These are phyloP conservation scores for Sphaeridia pumilis DNA, from an alignment of 2,888 invertebrate genomes.

Conservation along the genomic window DNA sequence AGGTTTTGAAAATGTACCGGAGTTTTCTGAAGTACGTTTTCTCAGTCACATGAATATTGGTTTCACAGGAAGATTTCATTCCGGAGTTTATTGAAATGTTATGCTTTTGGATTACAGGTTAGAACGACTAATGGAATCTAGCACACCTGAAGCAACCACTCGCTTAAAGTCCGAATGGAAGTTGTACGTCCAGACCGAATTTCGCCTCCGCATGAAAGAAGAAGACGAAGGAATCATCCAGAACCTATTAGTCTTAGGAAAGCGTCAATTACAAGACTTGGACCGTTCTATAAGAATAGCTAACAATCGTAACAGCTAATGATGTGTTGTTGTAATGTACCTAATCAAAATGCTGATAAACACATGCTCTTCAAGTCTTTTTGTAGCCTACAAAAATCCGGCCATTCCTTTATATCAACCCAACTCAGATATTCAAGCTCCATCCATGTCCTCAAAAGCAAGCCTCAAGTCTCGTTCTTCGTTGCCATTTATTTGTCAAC, in stretches of 20 bases:
- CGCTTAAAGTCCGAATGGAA: slow-evolving; percentile 18
- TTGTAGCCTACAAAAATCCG: too few species aligned
- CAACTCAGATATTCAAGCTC: too few species aligned
- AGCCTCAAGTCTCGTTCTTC: too few species aligned
- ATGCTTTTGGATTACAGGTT: slow-evolving; percentile 11
- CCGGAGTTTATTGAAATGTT: too few species aligned
- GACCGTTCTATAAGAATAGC: slow-evolving; percentile 21
- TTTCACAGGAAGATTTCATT: too few species aligned
- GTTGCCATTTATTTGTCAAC: too few species aligned
- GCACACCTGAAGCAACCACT: slow-evolving; percentile 2
- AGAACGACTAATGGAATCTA: slow-evolving; percentile 14
- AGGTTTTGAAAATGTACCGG: slow-evolving; percentile 29
- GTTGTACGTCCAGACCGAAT: slow-evolving; percentile 25
- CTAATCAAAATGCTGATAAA: too few species aligned
- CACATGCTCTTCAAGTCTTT: too few species aligned
- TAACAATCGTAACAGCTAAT: slow-evolving; percentile 1
- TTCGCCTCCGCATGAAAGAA: slow-evolving; percentile 21
- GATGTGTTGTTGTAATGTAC: too few species aligned
- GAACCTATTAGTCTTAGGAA: slow-evolving; percentile 23
- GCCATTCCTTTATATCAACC: too few species aligned
- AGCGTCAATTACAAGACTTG: slow-evolving; percentile 26
- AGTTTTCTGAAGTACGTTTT: slow-evolving; percentile 29
- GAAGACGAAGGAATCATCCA: slow-evolving; percentile 21
- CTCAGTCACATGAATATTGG: too few species aligned
- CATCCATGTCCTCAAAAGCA: too few species aligned